Percentiles rank a stretch among this genome's conserved stretches.
Evolutionary conservation across 2,797 vertebrate genomes (phyloP).

Genomic region (Spinus olivaceus): DNA sequence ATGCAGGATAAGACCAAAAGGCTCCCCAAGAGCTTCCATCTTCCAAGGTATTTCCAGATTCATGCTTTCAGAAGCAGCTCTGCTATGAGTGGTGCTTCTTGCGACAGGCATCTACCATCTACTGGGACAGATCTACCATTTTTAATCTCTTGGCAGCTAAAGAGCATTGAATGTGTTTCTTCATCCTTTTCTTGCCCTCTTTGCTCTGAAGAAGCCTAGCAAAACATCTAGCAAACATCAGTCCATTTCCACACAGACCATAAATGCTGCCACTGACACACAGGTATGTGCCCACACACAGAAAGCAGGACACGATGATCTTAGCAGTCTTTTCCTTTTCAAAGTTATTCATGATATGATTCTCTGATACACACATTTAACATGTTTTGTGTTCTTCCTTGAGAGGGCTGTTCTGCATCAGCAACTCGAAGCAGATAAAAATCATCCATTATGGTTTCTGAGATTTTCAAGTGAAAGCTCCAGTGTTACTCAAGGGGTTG

Average conservation of each 20-base stretch:
- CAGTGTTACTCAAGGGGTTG: neutral
- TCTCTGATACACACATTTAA: neutral
- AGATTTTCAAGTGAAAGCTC: neutral
- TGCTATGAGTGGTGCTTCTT: neutral
- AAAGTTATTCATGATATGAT: neutral
- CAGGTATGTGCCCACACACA: accelerated
- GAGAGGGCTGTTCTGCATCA: neutral
- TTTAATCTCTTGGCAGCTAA: neutral
- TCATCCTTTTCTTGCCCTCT: neutral
- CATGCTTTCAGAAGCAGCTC: neutral
- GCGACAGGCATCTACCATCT: neutral
- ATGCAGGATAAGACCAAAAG: neutral
- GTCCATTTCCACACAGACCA: neutral
- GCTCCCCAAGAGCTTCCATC: neutral
- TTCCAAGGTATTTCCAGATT: neutral
- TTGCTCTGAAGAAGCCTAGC: neutral
- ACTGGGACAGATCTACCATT: neutral
- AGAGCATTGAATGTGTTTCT: neutral
- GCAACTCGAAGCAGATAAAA: neutral
- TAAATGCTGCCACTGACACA: neutral
- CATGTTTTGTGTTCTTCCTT: neutral
- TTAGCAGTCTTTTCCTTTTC: neutral
- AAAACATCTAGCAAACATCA: neutral
- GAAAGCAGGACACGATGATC: accelerated
- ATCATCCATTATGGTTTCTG: neutral